Conservation (phyloP, 1,140 invertebrate genomes). For the Drosophila ironensis region DNA sequence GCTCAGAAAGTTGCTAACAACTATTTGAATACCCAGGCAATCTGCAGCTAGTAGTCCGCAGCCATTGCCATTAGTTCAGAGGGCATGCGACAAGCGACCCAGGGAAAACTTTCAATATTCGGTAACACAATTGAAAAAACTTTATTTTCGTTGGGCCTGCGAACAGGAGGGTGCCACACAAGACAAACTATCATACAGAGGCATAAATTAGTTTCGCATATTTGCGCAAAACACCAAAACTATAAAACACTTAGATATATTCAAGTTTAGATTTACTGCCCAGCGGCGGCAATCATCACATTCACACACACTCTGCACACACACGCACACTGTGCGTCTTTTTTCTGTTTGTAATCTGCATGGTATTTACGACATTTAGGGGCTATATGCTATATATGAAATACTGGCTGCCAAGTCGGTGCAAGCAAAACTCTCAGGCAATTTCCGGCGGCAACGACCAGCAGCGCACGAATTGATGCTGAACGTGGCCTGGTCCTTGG, state of each 20-base stretch:
- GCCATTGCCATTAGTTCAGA: not conserved
- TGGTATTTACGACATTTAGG: constrained; percentile 27
- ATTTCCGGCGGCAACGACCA: constrained; percentile 52
- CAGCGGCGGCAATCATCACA: constrained; percentile 4
- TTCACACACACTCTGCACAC: constrained; percentile 23
- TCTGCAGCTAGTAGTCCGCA: not conserved
- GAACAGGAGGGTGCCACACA: constrained; percentile 29
- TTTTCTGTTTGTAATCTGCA: constrained; percentile 36
- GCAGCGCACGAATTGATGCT: constrained; percentile 49
- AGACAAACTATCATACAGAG: constrained; percentile 72
- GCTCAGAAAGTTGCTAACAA: constrained; percentile 37
- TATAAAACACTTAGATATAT: constrained; percentile 62
- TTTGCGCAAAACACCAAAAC: constrained; percentile 48
- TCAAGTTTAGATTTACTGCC: constrained; percentile 23
- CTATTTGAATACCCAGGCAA: constrained; percentile 24
- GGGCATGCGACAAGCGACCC: not conserved
- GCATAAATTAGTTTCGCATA: constrained; percentile 69
- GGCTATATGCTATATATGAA: constrained; percentile 52
- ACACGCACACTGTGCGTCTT: constrained; percentile 33
- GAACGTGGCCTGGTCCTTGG: constrained; percentile 34
- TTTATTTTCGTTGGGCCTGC: constrained; percentile 63
- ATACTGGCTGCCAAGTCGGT: constrained; percentile 57
- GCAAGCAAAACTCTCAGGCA: constrained; percentile 57
- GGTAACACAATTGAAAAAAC: constrained; percentile 74
- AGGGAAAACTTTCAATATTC: constrained; percentile 36